Percentiles rank a stretch among this genome's conserved stretches.
These are phyloP conservation scores for Apamea sordens DNA, from an alignment of 2,888 invertebrate species.

Conservation along the genomic window DNA sequence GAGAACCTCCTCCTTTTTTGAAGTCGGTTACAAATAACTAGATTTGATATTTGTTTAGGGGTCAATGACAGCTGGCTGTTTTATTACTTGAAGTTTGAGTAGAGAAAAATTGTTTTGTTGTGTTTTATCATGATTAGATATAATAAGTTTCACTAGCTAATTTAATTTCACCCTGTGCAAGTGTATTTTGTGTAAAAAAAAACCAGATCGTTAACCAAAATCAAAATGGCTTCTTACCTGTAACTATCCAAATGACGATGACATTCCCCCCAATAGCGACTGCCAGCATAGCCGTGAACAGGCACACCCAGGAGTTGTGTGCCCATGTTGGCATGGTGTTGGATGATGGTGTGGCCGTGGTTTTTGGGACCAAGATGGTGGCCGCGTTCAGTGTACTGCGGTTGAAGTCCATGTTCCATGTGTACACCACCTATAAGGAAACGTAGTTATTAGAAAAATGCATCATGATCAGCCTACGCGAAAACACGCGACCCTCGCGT, in stretches of 20 bases:
- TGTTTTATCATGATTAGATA: too few relatives aligned
- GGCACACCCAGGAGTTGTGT: slow-evolving; percentile 93
- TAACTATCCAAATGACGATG: slow-evolving; percentile 98
- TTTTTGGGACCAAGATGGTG: slow-evolving; percentile 84
- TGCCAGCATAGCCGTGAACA: slow-evolving; percentile 94
- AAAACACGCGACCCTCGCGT: background rate
- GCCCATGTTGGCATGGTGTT: slow-evolving; percentile 91
- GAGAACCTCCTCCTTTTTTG: too few relatives aligned
- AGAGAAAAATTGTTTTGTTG: too few relatives aligned
- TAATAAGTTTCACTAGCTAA: too few relatives aligned
- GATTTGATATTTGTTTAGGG: too few relatives aligned
- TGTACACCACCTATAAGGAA: slow-evolving; percentile 82
- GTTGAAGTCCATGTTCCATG: slow-evolving; percentile 89
- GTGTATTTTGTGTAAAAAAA: too few relatives aligned
- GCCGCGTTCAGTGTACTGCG: slow-evolving; percentile 83
- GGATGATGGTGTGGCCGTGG: slow-evolving; percentile 74
- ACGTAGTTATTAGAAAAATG: background rate
- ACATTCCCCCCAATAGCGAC: slow-evolving; percentile 96
- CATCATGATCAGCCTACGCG: background rate
- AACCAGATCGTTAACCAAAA: background rate
- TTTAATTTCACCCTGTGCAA: too few relatives aligned
- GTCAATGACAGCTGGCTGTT: too few relatives aligned
- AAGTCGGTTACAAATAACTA: too few relatives aligned
- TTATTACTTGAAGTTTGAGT: too few relatives aligned
- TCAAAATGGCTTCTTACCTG: slow-evolving; percentile 89